phyloP scores from a whole-genome alignment of 1,140 invertebrate genomes.

The Conus ventricosus region DNA sequence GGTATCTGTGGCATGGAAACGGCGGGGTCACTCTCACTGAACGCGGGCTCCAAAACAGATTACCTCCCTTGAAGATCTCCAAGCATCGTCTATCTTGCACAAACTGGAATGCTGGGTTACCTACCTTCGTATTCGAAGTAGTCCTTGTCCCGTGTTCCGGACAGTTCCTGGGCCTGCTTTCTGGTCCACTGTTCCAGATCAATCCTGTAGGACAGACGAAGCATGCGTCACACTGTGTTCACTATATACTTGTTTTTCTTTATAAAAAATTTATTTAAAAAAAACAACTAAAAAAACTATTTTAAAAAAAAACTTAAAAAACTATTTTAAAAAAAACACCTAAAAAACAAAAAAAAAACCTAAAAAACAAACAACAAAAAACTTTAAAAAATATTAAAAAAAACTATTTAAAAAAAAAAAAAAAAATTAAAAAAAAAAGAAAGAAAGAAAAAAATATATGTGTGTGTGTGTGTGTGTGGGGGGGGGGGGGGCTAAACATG shows the following conservation, averaged over 20 bases:
- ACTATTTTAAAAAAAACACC: not conserved
- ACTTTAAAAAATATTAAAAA: not conserved
- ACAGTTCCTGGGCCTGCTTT: conserved; percentile 91
- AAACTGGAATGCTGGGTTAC: no score
- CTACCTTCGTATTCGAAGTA: conserved; percentile 95
- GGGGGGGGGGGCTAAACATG: no score
- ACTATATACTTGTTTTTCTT: no score
- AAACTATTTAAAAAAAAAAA: not conserved
- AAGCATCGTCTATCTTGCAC: no score
- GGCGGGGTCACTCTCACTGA: no score
- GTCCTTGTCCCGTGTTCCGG: conserved; percentile 94
- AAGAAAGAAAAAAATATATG: not conserved
- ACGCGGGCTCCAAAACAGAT: no score
- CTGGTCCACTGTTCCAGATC: conserved; percentile 96
- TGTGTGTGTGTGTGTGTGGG: no score
- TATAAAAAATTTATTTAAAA: not conserved
- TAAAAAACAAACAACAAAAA: no score
- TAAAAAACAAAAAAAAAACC: no score
- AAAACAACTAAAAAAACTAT: not conserved
- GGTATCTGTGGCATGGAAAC: no score
- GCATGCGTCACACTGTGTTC: no score
- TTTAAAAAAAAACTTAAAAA: not conserved
- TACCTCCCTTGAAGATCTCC: no score
- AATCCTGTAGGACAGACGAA: conserved; percentile 80
- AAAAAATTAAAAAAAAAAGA: not conserved